phyloP scores from a whole-genome alignment of 2,888 invertebrate genomes.

The Allolobophora icterica region DNA sequence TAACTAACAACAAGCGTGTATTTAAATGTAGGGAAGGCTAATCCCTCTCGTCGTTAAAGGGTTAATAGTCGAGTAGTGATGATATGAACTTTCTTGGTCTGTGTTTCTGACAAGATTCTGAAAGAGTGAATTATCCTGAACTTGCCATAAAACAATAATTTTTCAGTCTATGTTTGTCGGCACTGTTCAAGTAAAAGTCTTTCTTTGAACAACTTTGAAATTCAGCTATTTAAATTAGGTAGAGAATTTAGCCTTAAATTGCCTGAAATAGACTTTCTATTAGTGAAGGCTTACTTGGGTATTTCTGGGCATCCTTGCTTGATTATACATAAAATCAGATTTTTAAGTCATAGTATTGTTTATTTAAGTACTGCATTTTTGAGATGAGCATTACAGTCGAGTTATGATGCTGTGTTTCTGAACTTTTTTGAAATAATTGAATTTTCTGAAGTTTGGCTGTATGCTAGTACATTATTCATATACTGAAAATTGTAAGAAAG shows the following conservation, averaged over 20 bases:
- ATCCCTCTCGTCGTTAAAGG: too few species aligned
- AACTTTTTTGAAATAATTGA: not conserved
- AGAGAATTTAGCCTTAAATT: too few species aligned
- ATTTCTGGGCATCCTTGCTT: too few species aligned
- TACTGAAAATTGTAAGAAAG: too few species aligned
- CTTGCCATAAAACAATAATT: slow-evolving; percentile 18
- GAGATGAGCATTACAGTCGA: not conserved
- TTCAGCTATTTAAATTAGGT: too few species aligned
- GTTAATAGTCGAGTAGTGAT: slow-evolving; percentile 19
- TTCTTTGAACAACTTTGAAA: not conserved
- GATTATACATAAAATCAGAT: too few species aligned
- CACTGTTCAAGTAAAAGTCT: not conserved
- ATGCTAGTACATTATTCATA: not conserved
- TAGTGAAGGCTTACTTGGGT: too few species aligned
- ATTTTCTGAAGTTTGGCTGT: not conserved
- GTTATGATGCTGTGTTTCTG: slow-evolving; percentile 34
- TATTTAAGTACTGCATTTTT: not conserved
- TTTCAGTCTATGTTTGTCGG: not conserved
- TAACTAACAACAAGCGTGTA: too few species aligned
- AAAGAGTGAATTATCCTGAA: slow-evolving; percentile 3
- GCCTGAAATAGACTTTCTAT: too few species aligned
- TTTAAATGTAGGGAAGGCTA: too few species aligned
- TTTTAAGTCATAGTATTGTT: not conserved
- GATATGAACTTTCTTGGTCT: slow-evolving; percentile 21
- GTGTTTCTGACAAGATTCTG: slow-evolving; percentile 29